phyloP scores from a whole-genome alignment of 2,113 vertebrate species.

The Caranx melampygus region DNA sequence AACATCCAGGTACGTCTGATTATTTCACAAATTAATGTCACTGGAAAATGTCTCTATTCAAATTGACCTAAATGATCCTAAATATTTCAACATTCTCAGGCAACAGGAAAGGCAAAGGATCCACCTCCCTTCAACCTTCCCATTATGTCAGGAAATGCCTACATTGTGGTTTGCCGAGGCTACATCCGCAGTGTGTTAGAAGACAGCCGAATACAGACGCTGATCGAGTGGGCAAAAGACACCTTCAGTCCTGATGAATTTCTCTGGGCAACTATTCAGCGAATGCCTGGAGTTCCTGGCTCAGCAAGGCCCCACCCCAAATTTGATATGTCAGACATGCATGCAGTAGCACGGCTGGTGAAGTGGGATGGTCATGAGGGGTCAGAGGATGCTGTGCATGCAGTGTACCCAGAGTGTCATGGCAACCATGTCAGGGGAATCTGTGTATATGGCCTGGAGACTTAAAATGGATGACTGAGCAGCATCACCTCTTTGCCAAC shows the following conservation, averaged over 20 bases:
- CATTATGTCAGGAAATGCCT: conserved; percentile 90
- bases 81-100: conserved; percentile 38
- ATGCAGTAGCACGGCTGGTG: conserved; percentile 87
- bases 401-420: conserved; percentile 86
- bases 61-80: neutral
- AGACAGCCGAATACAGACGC: conserved; percentile 77
- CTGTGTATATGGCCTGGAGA: conserved; percentile 92
- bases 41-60: neutral
- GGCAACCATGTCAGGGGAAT: conserved; percentile 86
- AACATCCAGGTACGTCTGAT: conserved; percentile 59
- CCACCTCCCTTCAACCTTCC: conserved; percentile 85
- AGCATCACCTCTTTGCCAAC: conserved; percentile 93
- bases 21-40: too few relatives aligned
- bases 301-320: conserved; percentile 83
- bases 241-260: conserved; percentile 92
- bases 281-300: conserved; percentile 88
- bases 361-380: conserved; percentile 91
- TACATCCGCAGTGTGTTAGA: conserved; percentile 85
- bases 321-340: conserved; percentile 88
- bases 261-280: conserved; percentile 92
- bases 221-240: conserved; percentile 91
- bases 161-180: conserved; percentile 87
- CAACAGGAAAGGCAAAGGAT: conserved; percentile 77
- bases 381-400: conserved; percentile 70
- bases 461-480: conserved; percentile 86